Conservation (phyloP, 2,888 invertebrate genomes). For the Zele albiditarsus region DNA sequence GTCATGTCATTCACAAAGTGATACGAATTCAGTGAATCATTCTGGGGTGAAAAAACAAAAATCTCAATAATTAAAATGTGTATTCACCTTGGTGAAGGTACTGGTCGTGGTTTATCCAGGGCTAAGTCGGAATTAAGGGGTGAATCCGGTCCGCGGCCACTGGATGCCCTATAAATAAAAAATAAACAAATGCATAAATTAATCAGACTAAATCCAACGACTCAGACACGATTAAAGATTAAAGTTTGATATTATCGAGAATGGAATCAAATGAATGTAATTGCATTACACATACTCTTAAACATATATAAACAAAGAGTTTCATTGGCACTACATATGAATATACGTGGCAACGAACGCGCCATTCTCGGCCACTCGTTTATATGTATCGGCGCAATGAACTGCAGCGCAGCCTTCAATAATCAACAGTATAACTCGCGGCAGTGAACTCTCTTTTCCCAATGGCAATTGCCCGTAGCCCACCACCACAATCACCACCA, state of each 20-base stretch:
- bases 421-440: slow-evolving; percentile 19
- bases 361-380: neutral
- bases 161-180: slow-evolving; percentile 64
- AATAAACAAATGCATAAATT: neutral
- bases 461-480: slow-evolving; percentile 6
- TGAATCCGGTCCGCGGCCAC: slow-evolving; percentile 68
- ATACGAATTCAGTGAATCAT: too few relatives aligned
- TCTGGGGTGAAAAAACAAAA: neutral
- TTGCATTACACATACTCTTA: neutral
- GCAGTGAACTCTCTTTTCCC: slow-evolving; percentile 14
- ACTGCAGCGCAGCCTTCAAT: slow-evolving; percentile 33
- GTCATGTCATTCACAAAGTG: too few relatives aligned
- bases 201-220: neutral
- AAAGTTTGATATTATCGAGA: neutral
- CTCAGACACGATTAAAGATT: neutral
- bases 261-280: neutral
- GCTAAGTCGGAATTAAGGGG: slow-evolving; percentile 65
- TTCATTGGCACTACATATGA: slow-evolving; percentile 1
- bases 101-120: slow-evolving; percentile 67
- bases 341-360: slow-evolving; percentile 17
- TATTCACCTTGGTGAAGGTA: slow-evolving; percentile 68
- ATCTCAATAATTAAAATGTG: neutral
- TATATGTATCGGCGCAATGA: slow-evolving; percentile 25
- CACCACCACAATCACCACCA: neutral
- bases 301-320: neutral